Base-by-base conservation (phyloP, 2,888 invertebrate genomes). In the Phalera bucephala region DNA sequence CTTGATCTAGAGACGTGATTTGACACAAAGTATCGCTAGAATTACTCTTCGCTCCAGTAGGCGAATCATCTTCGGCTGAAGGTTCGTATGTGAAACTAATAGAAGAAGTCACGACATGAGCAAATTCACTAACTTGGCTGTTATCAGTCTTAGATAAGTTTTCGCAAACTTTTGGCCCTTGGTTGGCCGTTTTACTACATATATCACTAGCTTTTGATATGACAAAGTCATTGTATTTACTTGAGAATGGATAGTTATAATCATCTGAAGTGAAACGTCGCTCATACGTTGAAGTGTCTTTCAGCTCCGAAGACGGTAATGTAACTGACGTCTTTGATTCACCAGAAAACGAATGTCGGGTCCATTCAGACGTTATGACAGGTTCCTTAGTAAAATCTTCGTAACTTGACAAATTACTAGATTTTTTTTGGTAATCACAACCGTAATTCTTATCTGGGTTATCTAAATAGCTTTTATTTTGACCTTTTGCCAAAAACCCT, bases 21-120 rank as follows among this genome's bases (percentile, higher is more conserved):
- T 91, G 90, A 80, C 90, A 91, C 53, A 91, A 69, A 2, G 90
- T 91, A 72, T 91, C 90, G 63, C 90, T 90, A 36, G 90, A 91
- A 56, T 90, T 91, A 63, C 80, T 90, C 51, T 89, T 89, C 36
- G 80, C 83, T 45, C 84, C 87, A 32, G 74, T 83, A 7, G 82
- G 84, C 3, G 88, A 90, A 57, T 88, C 87, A 27, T 90, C 90
- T 33, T 89, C 90, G 30, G 67, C 72, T 23, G 90, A 89, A 33
- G 83, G 83, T 55, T 91, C 90, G 41, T 86, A 90, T 20, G 90
- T 89, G 55, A 90, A 90, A 59, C 90, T 90, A 65, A 91, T 85
- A 33, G 90, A 91, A 35, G 90, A 90, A 50, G 90, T 90, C 28
- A 90, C 87, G 61, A 82, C 72, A 60, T 87, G 81, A 63, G 88